phyloP scores from a whole-genome alignment of 1,140 invertebrate species.

The Apis cerana region DNA sequence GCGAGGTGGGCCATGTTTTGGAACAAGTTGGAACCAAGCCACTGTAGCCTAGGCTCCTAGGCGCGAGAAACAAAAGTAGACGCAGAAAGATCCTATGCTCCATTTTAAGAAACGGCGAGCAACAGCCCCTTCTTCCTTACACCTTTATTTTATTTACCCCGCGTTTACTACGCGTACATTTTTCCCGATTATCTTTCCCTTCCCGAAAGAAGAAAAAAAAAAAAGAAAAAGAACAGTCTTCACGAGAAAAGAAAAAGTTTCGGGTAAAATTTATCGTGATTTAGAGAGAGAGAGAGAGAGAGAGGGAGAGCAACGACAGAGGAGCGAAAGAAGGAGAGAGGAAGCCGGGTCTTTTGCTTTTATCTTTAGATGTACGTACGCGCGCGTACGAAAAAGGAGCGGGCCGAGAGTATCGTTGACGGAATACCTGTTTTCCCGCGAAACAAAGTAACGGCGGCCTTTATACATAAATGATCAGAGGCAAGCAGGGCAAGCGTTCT shows the following conservation, averaged over 20 bases:
- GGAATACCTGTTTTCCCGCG: conserved; percentile 23
- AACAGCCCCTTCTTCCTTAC: no score
- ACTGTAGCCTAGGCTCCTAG: conserved; percentile 5
- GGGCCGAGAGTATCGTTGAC: conserved; percentile 11
- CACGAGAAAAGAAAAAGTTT: no score
- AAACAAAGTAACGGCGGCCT: conserved; percentile 32
- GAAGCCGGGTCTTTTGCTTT: background rate
- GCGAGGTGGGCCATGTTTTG: conserved; percentile 31
- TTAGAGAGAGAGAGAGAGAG: no score
- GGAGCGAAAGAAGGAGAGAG: background rate
- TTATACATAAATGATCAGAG: conserved; percentile 48
- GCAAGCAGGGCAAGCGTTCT: conserved; percentile 9
- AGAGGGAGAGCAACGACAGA: background rate
- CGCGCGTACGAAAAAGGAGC: background rate
- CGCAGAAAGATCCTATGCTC: conserved; percentile 6
- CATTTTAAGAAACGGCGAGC: conserved; percentile 36
- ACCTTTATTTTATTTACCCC: no score
- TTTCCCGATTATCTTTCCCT: no score
- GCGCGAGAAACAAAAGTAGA: background rate
- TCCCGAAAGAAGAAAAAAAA: no score
- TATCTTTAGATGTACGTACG: conserved; percentile 3
- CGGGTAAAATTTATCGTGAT: no score
- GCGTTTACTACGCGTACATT: no score
- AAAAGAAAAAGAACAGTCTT: no score
- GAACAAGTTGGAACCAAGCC: conserved; percentile 59